Evolutionary conservation across 1,140 invertebrate species (phyloP).

Genomic region (Galendromus occidentalis): DNA sequence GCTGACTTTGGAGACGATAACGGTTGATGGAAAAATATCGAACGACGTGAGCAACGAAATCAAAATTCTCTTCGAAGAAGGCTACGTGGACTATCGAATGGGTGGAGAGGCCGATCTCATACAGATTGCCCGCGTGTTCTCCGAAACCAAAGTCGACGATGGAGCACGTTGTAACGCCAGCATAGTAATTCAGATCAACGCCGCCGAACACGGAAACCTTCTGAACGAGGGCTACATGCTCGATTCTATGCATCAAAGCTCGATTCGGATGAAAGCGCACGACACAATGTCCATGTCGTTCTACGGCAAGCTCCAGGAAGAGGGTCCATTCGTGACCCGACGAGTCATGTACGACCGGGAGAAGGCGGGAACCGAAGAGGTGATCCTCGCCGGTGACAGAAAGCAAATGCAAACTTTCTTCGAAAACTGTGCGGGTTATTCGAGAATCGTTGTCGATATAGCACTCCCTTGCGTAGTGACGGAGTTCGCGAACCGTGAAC

Average conservation of each 20-base stretch:
- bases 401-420: conserved; percentile 12
- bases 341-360: conserved; percentile 12
- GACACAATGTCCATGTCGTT: background rate
- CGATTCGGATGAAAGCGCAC: background rate
- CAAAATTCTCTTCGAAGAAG: background rate
- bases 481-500: conserved; percentile 13
- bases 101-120: background rate
- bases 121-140: background rate
- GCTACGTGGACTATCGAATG: background rate
- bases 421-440: background rate
- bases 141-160: background rate
- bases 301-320: background rate
- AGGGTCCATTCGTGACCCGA: conserved; percentile 15
- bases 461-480: conserved; percentile 13
- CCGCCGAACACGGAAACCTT: background rate
- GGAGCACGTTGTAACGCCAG: background rate
- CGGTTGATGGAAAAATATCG: background rate
- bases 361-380: conserved; percentile 13
- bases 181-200: background rate
- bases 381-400: conserved; percentile 17
- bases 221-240: background rate
- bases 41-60: conserved; percentile 1
- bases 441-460: conserved; percentile 14
- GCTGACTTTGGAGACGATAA: background rate
- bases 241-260: background rate